Percentiles rank a stretch among this genome's conserved stretches.
These are phyloP conservation scores for Leucoma salicis DNA, from an alignment of 2,888 invertebrate species.

Conservation along the genomic window DNA sequence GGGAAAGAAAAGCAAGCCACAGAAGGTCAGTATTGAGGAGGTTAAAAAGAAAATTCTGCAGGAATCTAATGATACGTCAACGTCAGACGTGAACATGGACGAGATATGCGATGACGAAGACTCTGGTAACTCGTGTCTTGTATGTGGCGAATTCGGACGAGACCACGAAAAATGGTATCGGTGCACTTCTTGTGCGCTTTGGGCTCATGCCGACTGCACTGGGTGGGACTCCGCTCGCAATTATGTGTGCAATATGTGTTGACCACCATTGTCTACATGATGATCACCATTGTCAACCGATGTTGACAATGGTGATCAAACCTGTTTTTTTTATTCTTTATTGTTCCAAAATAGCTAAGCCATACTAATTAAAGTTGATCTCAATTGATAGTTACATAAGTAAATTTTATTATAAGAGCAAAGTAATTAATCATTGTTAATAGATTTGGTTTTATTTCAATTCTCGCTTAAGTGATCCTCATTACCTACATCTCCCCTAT, in stretches of 20 bases:
- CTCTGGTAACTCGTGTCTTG: conserved; percentile 21
- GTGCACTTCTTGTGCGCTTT: conserved; percentile 12
- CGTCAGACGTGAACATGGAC: conserved; percentile 4
- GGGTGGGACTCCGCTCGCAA: conserved; percentile 9
- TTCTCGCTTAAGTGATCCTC: too few relatives aligned
- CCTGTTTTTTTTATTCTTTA: too few relatives aligned
- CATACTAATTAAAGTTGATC: too few relatives aligned
- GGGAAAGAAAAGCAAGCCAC: conserved; percentile 22
- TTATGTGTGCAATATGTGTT: conserved; percentile 19
- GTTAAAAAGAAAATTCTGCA: conserved; percentile 17
- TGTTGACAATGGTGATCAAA: too few relatives aligned
- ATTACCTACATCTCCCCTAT: too few relatives aligned
- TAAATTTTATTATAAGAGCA: too few relatives aligned
- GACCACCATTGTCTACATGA: conserved; percentile 22
- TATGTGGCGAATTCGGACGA: conserved; percentile 23
- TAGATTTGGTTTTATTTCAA: too few relatives aligned
- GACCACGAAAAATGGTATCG: conserved; percentile 31
- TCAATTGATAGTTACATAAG: too few relatives aligned
- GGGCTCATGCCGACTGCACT: conserved; percentile 15
- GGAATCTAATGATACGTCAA: conserved; percentile 22
- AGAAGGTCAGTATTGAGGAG: background rate
- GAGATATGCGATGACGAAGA: conserved; percentile 20
- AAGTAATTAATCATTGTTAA: too few relatives aligned
- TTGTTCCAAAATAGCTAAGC: too few relatives aligned
- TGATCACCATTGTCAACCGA: conserved; percentile 4